Evolutionary conservation across 2,113 vertebrate genomes (phyloP), one percentile per base, ranked within the genome.

Genomic region (Prochilodus magdalenae): DNA sequence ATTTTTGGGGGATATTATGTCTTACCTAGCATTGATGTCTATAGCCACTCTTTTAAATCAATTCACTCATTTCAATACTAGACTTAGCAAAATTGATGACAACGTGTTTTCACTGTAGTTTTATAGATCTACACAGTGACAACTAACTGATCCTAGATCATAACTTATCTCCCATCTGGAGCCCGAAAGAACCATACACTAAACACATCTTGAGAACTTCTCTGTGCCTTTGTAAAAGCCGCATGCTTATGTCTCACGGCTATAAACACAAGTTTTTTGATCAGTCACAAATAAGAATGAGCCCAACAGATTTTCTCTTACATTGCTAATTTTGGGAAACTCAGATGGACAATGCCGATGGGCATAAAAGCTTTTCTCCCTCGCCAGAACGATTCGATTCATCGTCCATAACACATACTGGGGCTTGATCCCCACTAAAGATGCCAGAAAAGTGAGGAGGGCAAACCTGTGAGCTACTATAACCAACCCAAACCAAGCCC

Each of bases 391-490:
- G 14, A 79, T 33, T 22, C 14, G 22, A 72, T 53, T 62, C 59
- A 77, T 77, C 74, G 81, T 53, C 74, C 71, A 40, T n/a, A 24
- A 73, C 75, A 65, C 27, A 24, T 75, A 79, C 71, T 62, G 62
- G 16, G 18, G 53, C 59, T 80, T 83, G 73, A 76, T 86, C 71
- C 47, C 10, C 70, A 49, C 24, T 30, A 24, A 2, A 49, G 74
- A 83, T 71, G 79, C 30, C n/a, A 60, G 51, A 73, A 36, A 80
- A 22, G 55, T 14, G 49, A 67, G 40, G n/a, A 83, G 69, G 66
- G 76, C 70, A 78, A n/a, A 74, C 49, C 30, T 27, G 73, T 83
- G 67, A 16, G 44, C 85, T 69, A n/a, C 69, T 77, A 67, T 80
- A 69, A 73, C 75, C 74, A 81, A 40, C 55, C 20, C 63, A 78